Conservation (phyloP, 2,797 vertebrate species). For the Hirundo rustica region DNA sequence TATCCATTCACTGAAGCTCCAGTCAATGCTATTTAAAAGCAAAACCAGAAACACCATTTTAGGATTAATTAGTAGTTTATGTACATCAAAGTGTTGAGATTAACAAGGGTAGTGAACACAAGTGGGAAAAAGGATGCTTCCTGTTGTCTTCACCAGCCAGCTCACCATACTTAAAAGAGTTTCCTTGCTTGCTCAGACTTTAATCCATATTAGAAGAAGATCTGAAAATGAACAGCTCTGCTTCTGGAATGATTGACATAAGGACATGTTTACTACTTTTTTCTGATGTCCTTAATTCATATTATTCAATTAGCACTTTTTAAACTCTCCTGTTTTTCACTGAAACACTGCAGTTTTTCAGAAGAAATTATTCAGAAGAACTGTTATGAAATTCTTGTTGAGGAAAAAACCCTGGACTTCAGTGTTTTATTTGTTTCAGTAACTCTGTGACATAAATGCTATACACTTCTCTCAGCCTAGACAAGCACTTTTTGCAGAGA, state of each 20-base stretch:
- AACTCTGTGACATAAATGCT: neutral
- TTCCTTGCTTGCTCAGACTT: neutral
- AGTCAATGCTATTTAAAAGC: neutral
- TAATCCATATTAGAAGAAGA: neutral
- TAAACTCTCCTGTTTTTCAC: neutral
- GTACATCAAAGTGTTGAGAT: neutral
- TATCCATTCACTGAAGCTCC: neutral
- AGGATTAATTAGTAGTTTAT: neutral
- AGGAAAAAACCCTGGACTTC: neutral
- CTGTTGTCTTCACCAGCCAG: neutral
- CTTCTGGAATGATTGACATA: neutral
- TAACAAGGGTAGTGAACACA: neutral
- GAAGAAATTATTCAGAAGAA: neutral
- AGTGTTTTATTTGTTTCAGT: neutral
- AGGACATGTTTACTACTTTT: neutral
- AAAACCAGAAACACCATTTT: neutral
- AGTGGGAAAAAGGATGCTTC: neutral
- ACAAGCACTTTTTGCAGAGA: neutral
- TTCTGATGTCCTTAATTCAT: neutral
- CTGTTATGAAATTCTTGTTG: neutral
- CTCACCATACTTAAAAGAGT: neutral
- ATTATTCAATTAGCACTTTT: neutral
- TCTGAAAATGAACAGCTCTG: neutral
- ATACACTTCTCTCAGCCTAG: neutral
- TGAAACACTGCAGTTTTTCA: neutral